These are phyloP conservation scores for Xestia rhomboidea DNA, from an alignment of 2,888 invertebrate genomes.

Conservation along the genomic window DNA sequence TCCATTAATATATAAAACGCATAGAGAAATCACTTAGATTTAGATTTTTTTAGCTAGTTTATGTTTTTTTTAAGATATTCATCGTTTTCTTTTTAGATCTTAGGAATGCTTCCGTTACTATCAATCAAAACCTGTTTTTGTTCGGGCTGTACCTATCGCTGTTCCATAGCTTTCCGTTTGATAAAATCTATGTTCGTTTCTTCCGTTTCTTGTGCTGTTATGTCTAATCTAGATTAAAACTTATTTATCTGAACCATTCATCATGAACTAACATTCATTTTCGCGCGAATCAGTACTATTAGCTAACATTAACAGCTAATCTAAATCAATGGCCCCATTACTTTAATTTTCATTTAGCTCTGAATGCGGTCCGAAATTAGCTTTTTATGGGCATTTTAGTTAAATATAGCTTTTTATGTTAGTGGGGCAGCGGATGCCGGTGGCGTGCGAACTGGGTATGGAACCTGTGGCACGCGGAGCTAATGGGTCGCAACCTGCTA, in stretches of 20 bases:
- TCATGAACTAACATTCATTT: neutral
- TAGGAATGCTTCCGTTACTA: no score
- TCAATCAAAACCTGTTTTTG: no score
- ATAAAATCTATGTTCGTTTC: neutral
- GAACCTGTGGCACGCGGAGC: constrained; percentile 46
- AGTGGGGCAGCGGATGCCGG: constrained; percentile 60
- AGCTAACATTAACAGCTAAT: constrained; percentile 21
- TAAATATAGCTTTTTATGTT: constrained; percentile 49
- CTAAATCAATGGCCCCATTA: constrained; percentile 43
- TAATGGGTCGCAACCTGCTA: constrained; percentile 18
- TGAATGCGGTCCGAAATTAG: constrained; percentile 33
- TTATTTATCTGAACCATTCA: neutral
- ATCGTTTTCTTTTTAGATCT: no score
- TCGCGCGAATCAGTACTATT: constrained; percentile 4
- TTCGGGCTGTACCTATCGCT: no score
- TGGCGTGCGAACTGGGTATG: constrained; percentile 61
- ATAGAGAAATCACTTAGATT: no score
- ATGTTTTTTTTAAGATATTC: no score
- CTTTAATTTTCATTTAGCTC: constrained; percentile 11
- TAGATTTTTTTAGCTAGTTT: no score
- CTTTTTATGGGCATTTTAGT: constrained; percentile 42
- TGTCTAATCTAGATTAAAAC: neutral
- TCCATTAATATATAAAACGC: neutral
- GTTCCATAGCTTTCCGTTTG: neutral
- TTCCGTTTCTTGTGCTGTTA: neutral